Base-by-base conservation (phyloP, 2,797 vertebrate species). In the Furcifer pardalis region DNA sequence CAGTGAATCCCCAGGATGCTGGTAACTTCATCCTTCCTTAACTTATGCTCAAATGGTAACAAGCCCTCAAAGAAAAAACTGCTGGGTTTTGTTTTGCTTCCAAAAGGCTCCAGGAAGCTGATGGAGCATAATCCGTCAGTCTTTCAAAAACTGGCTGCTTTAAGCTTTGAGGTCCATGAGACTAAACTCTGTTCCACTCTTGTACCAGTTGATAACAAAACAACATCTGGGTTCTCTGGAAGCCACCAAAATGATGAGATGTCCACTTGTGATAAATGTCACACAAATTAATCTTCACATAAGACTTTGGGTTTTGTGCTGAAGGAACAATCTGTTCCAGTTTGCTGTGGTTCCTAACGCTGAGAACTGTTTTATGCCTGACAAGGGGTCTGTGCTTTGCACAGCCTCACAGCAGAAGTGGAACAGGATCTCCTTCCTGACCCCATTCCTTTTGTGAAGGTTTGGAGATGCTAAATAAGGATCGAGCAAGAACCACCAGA, bases 261-360 rank as follows among this genome's bases (percentile, higher is more conserved):
- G 62, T 77, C 73, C 76, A 40, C 7, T 84, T 73, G 30, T 59
- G 65, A 78, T 9, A 78, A 35, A 73, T 65, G 59, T 78, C 35
- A 62, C 56, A 52, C 35, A n/a, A 19, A n/a, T 86, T 84, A 86
- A 84, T 49, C 76, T 90, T 42, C 79, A 68, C 74, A 79, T 79
- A 40, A 72, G 65, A 42, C 2, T 0, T 86, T 49, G 83, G 81
- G 44, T 5, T 37, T 19, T 77, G 32, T 65, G 60, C 82, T 85
- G 80, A 72, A 79, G 79, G 83, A 88, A 81, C 84, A 84, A 76
- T 30, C 68, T 81, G 10, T 30, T 91, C 89, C 56, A 44, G 52
- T 69, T 23, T 49, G 49, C n/a, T 35, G 23, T 21, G 2, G 12
- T 32, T 83, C 63, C 63, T 37, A 46, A 78, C 9, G 42, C 5